Evolutionary conservation across 2,888 invertebrate genomes (phyloP).

Genomic region (Drosophila hamatofila): DNA sequence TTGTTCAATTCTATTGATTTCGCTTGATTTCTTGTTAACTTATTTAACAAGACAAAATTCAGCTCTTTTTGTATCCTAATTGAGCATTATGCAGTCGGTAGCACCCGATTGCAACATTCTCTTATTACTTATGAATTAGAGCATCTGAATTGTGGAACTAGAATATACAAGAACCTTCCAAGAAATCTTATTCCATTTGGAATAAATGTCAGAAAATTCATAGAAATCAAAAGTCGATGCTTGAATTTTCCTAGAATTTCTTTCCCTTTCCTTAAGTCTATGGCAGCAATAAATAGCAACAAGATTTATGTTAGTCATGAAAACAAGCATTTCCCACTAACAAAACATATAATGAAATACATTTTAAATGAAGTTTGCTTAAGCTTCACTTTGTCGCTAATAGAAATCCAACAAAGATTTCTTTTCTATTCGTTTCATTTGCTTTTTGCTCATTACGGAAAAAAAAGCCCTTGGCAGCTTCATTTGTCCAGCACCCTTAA

Average conservation of each 20-base stretch:
- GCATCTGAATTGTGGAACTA: neutral
- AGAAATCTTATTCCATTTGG: neutral
- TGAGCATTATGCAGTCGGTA: neutral
- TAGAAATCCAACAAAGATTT: neutral
- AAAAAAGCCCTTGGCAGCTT: neutral
- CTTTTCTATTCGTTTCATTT: neutral
- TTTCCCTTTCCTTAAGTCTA: neutral
- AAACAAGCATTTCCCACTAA: neutral
- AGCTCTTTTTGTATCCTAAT: neutral
- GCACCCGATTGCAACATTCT: neutral
- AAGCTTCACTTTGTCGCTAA: neutral
- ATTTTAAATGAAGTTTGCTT: neutral
- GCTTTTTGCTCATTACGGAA: neutral
- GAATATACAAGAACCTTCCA: neutral
- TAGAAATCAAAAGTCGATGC: no score
- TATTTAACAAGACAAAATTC: no score
- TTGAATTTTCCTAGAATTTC: neutral
- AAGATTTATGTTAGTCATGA: neutral
- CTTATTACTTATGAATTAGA: no score
- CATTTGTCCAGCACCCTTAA: neutral
- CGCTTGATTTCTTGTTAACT: no score
- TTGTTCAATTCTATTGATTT: no score
- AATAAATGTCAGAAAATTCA: no score
- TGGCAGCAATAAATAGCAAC: neutral
- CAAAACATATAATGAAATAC: no score